Conservation (phyloP, 2,888 invertebrate genomes). For the Tromatobia lineatoria region DNA sequence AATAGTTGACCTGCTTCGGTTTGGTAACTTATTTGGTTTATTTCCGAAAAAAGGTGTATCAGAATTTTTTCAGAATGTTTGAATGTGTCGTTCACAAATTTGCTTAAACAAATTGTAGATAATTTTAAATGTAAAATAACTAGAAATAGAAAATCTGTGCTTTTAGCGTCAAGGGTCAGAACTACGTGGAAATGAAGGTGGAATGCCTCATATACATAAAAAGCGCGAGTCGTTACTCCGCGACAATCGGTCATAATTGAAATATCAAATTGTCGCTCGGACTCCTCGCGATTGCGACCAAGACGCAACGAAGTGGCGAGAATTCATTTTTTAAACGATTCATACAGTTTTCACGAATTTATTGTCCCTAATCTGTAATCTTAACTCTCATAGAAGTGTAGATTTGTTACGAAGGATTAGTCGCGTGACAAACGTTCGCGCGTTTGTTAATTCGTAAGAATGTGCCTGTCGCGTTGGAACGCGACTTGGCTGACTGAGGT, state of each 20-base stretch:
- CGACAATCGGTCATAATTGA: slow-evolving; percentile 31
- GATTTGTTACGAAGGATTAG: slow-evolving; percentile 59
- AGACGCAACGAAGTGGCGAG: background rate
- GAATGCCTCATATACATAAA: background rate
- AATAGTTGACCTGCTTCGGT: too few species aligned
- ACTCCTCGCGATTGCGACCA: background rate
- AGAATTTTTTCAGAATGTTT: too few species aligned
- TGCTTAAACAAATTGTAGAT: too few species aligned
- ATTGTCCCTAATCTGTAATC: slow-evolving; percentile 20
- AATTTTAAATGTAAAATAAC: too few species aligned
- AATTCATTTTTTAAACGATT: slow-evolving; percentile 40
- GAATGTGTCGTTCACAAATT: too few species aligned
- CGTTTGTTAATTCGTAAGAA: slow-evolving; percentile 23
- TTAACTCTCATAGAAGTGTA: slow-evolving; percentile 41
- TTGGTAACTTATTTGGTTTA: too few species aligned
- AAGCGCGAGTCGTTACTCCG: slow-evolving; percentile 17
- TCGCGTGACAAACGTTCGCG: slow-evolving; percentile 6
- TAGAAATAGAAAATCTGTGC: too few species aligned
- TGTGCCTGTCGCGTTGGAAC: slow-evolving; percentile 7
- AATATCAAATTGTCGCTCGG: background rate
- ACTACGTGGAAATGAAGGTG: too few species aligned
- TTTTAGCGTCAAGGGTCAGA: too few species aligned
- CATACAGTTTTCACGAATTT: slow-evolving; percentile 52
- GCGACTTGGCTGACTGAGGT: background rate
- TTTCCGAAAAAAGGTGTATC: too few species aligned